Evolutionary conservation across 2,797 vertebrate genomes (phyloP).

Genomic region (Euphonia xanthogaster): DNA sequence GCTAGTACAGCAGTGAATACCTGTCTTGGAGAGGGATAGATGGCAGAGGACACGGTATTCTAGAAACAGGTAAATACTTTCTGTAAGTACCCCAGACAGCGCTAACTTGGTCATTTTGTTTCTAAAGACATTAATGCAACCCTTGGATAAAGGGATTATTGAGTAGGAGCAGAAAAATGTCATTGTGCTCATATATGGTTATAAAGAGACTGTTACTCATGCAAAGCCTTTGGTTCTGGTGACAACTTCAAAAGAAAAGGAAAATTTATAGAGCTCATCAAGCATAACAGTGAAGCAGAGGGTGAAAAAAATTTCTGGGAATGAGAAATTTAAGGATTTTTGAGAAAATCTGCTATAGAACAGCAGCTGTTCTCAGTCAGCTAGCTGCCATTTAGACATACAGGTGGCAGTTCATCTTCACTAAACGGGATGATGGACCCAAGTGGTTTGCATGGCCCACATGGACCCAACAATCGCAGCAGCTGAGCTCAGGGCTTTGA

Average conservation of each 20-base stretch:
- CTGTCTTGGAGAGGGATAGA: background rate
- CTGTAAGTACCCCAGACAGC: background rate
- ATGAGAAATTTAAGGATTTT: background rate
- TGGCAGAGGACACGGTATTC: background rate
- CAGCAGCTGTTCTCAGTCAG: background rate
- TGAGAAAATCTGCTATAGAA: background rate
- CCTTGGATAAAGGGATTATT: background rate
- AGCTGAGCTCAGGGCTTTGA: background rate
- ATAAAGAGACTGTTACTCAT: background rate
- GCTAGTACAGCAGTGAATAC: background rate
- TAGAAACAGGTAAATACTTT: background rate
- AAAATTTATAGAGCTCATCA: background rate
- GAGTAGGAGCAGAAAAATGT: background rate
- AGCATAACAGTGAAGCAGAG: background rate
- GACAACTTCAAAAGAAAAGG: background rate
- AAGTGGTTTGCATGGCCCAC: background rate
- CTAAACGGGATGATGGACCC: background rate
- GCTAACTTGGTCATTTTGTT: background rate
- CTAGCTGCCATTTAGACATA: background rate
- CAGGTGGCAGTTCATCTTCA: background rate
- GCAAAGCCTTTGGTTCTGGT: background rate
- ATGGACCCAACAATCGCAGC: background rate
- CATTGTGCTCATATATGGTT: background rate
- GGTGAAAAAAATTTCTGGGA: background rate
- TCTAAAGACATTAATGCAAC: background rate